A percentile compares a stretch with the other conserved stretches of the same genome.
Evolutionary conservation across 1,140 invertebrate species (phyloP).

Genomic region (Berghia stephanieae): DNA sequence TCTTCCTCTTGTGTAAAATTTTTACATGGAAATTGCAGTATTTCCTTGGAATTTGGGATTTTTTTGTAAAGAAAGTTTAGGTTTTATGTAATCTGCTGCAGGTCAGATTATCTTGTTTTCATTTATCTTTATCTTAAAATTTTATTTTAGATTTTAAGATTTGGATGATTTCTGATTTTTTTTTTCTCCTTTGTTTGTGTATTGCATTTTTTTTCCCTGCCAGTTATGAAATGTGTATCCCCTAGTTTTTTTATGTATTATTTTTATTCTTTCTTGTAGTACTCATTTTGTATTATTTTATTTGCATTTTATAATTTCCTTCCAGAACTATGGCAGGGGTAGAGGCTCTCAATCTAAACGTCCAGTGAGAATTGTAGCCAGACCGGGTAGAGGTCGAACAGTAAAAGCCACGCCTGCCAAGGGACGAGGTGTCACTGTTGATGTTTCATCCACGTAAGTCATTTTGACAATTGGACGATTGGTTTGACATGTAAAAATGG

Average conservation of each 20-base stretch:
- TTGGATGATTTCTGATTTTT: too few species aligned
- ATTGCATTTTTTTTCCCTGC: neutral
- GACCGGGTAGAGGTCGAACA: slow-evolving; percentile 35
- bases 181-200: neutral
- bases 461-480: too few species aligned
- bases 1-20: too few species aligned
- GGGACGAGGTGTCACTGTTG: slow-evolving; percentile 43
- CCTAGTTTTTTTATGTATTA: neutral
- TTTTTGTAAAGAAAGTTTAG: too few species aligned
- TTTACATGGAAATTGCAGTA: too few species aligned
- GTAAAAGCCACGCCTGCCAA: slow-evolving; percentile 31
- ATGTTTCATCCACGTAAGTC: slow-evolving; percentile 38
- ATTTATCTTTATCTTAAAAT: too few species aligned
- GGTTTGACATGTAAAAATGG: too few species aligned
- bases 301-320: slow-evolving; percentile 16
- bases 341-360: slow-evolving; percentile 27
- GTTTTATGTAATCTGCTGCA: too few species aligned
- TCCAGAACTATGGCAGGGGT: slow-evolving; percentile 18
- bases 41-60: too few species aligned
- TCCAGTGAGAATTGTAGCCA: slow-evolving; percentile 32
- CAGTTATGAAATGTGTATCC: neutral
- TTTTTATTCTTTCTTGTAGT: neutral
- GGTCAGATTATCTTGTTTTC: too few species aligned
- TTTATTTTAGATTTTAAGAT: too few species aligned
- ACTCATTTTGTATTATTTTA: slow-evolving; percentile 10